Percentiles rank a stretch among this genome's conserved stretches.
Conservation (phyloP, 1,140 invertebrate genomes). For the Drosophila obscura region DNA sequence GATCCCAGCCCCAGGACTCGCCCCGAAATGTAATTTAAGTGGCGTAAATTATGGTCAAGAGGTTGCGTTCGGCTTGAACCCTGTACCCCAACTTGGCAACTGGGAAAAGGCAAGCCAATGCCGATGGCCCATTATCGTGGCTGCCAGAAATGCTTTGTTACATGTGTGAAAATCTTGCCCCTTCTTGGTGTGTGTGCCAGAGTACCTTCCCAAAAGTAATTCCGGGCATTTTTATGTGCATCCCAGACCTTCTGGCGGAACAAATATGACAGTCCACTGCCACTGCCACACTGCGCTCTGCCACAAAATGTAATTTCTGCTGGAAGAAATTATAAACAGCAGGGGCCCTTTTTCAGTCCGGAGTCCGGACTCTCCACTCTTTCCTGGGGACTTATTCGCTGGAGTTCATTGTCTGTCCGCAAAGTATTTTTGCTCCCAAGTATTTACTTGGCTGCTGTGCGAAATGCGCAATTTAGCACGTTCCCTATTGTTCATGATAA, state of each 20-base stretch:
- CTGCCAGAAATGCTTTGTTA: constrained; percentile 41
- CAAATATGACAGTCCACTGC: constrained; percentile 60
- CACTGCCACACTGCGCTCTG: background rate
- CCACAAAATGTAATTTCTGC: constrained; percentile 66
- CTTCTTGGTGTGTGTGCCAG: background rate
- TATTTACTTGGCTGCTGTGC: constrained; percentile 47
- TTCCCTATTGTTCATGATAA: constrained; percentile 74
- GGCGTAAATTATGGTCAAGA: constrained; percentile 79
- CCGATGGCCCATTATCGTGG: constrained; percentile 30
- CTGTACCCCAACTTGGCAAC: constrained; percentile 9
- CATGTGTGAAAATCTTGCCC: constrained; percentile 34
- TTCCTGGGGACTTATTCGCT: background rate
- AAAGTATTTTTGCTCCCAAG: constrained; percentile 31
- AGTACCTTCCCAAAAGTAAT: constrained; percentile 41
- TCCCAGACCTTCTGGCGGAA: constrained; percentile 25
- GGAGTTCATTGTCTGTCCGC: constrained; percentile 22
- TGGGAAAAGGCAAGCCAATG: constrained; percentile 24
- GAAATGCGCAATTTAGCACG: constrained; percentile 76
- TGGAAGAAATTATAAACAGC: constrained; percentile 71
- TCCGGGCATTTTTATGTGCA: constrained; percentile 59
- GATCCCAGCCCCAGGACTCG: constrained; percentile 33
- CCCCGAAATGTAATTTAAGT: constrained; percentile 69
- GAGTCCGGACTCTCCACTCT: constrained; percentile 18
- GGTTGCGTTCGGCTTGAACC: constrained; percentile 34
- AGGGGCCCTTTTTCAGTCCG: constrained; percentile 47